A percentile compares a stretch with the other conserved stretches of the same genome.
phyloP scores from a whole-genome alignment of 2,113 vertebrate species.

The Tiliqua scincoides region DNA sequence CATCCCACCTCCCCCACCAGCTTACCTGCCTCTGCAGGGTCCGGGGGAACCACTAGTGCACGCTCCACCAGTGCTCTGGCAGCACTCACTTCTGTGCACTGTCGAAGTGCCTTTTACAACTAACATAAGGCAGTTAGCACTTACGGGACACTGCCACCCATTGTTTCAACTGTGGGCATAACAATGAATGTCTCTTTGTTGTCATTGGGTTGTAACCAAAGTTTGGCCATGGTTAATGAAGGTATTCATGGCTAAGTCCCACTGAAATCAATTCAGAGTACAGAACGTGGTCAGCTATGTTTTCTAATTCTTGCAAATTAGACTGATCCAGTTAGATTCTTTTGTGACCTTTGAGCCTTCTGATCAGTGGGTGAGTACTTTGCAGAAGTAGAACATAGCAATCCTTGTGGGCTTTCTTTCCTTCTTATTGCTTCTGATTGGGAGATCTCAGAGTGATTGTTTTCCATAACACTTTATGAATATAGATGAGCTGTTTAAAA shows the following conservation, averaged over 20 bases:
- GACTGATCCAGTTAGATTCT: not conserved
- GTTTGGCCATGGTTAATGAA: not conserved
- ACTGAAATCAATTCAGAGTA: too few species aligned
- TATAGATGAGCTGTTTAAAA: not conserved
- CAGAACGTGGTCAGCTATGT: too few species aligned
- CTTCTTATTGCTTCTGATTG: not conserved
- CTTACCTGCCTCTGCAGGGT: too few species aligned
- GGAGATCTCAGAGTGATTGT: not conserved
- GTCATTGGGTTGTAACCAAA: too few species aligned
- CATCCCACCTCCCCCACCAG: too few species aligned
- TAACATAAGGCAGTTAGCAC: too few species aligned
- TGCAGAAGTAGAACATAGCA: not conserved
- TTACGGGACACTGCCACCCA: not conserved
- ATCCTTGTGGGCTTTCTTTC: not conserved
- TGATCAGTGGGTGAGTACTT: not conserved
- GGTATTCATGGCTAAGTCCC: not conserved
- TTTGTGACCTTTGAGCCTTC: not conserved
- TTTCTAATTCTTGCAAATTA: too few species aligned
- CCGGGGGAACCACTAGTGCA: too few species aligned
- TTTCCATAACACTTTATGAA: not conserved
- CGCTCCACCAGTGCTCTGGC: too few species aligned
- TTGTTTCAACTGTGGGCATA: not conserved
- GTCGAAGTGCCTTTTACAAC: too few species aligned
- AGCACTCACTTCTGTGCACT: too few species aligned
- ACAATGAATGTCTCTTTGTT: not conserved